phyloP scores from a whole-genome alignment of 2,113 vertebrate genomes.

The Stictonetta naevosa region DNA sequence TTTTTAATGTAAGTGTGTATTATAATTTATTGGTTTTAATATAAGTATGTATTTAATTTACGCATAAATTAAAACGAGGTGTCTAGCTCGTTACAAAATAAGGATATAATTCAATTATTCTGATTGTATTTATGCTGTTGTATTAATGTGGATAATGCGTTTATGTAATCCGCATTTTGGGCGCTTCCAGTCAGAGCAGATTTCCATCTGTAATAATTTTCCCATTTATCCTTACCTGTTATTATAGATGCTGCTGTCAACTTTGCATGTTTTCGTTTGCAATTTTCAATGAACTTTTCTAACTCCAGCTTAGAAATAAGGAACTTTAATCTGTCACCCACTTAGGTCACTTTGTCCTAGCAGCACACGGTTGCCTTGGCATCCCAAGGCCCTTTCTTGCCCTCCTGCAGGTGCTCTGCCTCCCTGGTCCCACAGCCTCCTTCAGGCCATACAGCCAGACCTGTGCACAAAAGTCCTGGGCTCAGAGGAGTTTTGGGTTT shows the following conservation, averaged over 20 bases:
- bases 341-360: background rate
- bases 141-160: background rate
- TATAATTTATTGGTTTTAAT: background rate
- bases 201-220: background rate
- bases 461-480: accelerated
- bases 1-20: background rate
- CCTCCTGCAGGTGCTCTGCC: background rate
- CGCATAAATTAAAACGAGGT: background rate
- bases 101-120: background rate
- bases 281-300: background rate
- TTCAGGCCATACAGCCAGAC: accelerated
- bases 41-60: background rate
- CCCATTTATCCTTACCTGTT: background rate
- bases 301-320: background rate
- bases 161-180: background rate
- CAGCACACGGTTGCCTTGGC: accelerated
- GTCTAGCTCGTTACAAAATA: background rate
- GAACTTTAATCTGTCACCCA: background rate
- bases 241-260: background rate
- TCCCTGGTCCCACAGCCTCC: background rate
- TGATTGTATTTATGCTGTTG: background rate
- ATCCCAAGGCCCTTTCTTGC: background rate
- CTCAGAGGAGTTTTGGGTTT: background rate
- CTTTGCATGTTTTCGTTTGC: background rate
- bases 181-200: background rate